These are phyloP conservation scores for Dipodomys stephensi DNA, from an alignment of 2,113 vertebrate genomes.

Conservation along the genomic window DNA sequence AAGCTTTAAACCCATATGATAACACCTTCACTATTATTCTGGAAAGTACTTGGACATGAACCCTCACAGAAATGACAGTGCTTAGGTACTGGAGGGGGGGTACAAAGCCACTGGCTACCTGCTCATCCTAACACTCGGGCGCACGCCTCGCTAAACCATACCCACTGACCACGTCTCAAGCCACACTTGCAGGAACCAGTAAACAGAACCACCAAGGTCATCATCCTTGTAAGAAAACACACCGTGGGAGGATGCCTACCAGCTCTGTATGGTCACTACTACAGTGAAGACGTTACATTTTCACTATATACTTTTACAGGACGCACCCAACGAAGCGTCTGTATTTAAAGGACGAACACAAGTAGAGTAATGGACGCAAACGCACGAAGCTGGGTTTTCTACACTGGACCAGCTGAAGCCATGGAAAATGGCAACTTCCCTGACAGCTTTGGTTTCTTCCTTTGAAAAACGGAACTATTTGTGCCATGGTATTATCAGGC, in stretches of 20 bases:
- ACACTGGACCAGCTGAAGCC: neutral
- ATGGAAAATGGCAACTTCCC: neutral
- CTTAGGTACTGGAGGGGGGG: neutral
- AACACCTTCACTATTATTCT: neutral
- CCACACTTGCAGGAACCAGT: neutral
- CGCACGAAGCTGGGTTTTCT: neutral
- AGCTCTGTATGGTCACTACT: neutral
- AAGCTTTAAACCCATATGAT: neutral
- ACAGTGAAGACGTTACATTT: neutral
- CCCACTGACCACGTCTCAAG: neutral
- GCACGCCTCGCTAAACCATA: neutral
- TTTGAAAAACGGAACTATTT: neutral
- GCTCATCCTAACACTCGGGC: neutral
- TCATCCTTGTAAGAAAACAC: neutral
- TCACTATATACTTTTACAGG: neutral
- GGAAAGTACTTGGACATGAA: constrained; percentile 41
- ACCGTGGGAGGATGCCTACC: neutral
- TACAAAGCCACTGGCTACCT: neutral
- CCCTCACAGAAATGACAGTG: neutral
- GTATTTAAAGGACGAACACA: neutral
- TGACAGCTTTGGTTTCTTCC: neutral
- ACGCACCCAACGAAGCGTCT: neutral
- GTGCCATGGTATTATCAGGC: neutral
- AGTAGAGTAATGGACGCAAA: neutral
- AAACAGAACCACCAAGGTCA: constrained; percentile 5